These are phyloP conservation scores for Bufo bufo DNA, from an alignment of 2,113 vertebrate species.

Conservation along the genomic window DNA sequence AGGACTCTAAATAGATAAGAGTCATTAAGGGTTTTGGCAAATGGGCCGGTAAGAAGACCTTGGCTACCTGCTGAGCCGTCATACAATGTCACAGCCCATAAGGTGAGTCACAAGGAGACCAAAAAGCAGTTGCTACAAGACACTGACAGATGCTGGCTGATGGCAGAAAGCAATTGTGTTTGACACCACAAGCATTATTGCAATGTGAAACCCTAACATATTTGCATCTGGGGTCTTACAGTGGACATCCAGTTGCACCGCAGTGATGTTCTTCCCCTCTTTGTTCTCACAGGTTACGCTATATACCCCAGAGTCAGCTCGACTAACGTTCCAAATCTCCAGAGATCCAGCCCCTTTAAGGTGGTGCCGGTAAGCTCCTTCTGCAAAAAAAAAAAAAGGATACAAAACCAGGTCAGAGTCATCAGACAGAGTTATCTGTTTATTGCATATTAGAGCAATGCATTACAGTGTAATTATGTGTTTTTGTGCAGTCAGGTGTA, in stretches of 20 bases:
- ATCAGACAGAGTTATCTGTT: background rate
- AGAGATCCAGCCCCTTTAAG: constrained; percentile 63
- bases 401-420: background rate
- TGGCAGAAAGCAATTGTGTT: background rate
- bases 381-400: constrained; percentile 52
- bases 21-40: too few relatives aligned
- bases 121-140: too few relatives aligned
- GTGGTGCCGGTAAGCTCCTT: constrained; percentile 62
- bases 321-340: constrained; percentile 74
- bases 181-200: background rate
- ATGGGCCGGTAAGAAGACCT: too few relatives aligned
- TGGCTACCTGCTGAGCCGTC: too few relatives aligned
- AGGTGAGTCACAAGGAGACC: too few relatives aligned
- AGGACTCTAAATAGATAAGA: too few relatives aligned
- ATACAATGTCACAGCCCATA: too few relatives aligned
- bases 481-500: background rate
- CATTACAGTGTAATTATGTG: background rate
- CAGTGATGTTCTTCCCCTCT: constrained; percentile 66
- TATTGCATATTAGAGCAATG: background rate
- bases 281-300: constrained; percentile 69
- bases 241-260: constrained; percentile 70
- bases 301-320: constrained; percentile 71
- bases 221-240: constrained; percentile 67
- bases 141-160: background rate
- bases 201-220: background rate